Base-by-base conservation (phyloP, 2,113 vertebrate species). In the Oryzias woworae region DNA sequence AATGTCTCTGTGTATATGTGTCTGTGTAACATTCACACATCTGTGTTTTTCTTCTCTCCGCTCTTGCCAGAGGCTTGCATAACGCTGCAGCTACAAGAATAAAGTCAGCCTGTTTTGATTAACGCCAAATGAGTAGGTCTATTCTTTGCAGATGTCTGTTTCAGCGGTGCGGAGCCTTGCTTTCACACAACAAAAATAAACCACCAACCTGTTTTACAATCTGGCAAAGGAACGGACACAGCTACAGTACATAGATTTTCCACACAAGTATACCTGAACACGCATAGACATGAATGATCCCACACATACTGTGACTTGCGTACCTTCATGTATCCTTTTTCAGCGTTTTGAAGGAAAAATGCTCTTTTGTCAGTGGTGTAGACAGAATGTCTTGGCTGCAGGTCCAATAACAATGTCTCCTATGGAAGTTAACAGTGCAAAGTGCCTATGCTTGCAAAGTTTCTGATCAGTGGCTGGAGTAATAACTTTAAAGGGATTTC, bases 111-210 rank as follows among this genome's bases (percentile, higher is more conserved):
- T 91, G 84, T 86, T 92, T 89, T 89, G 81, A 91, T 91, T 90
- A 90, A 86, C 82, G 82, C 81, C 85, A 90, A 89, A 91, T 86
- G 81, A 88, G 81, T 82, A 62, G 74, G 80, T 90, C 85, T 90
- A 91, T 90, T 82, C 87, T 88, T 90, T 88, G 77, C 89, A 90
- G 88, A 91, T 90, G 89, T 88, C 80, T 64, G 80, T 85, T 88
- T 78, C 75, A 82, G 83, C 81, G 50, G 82, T 48, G 51, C 66
- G 65, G 73, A 78, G 72, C 67, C 63, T 76, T 49, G 65, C 86
- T 78, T 87, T 87, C 77, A 73, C 73, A 70, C 79, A 84, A 85
- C 73, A 82, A 85, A 88, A 90, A 90, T 89, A 88, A 89, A 89
- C 80, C 81, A 74, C 55, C 50, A 89, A 86, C 73, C 86, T 86